phyloP scores from a whole-genome alignment of 2,888 invertebrate species.

The Helicoverpa assulta region DNA sequence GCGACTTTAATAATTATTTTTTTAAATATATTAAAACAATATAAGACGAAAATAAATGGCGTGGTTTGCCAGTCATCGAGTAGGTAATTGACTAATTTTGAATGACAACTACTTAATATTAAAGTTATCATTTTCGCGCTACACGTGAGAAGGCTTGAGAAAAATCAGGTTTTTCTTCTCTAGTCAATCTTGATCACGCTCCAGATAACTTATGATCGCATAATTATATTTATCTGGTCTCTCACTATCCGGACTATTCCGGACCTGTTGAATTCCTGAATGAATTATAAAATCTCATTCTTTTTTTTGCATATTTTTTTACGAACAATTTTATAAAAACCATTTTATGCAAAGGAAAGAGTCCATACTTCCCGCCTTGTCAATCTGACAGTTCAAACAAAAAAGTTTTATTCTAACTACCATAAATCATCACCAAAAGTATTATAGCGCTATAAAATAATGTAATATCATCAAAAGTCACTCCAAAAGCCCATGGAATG shows the following conservation, averaged over 20 bases:
- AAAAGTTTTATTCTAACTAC: conserved; percentile 13
- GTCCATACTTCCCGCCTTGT: conserved; percentile 5
- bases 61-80: too few species aligned
- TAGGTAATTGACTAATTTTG: too few species aligned
- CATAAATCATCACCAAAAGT: conserved; percentile 34
- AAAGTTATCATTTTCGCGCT: conserved; percentile 26
- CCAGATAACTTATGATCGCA: conserved; percentile 39
- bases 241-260: conserved; percentile 23
- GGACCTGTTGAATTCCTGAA: conserved; percentile 27
- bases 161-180: conserved; percentile 43
- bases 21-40: too few species aligned
- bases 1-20: too few species aligned
- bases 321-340: too few species aligned
- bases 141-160: conserved; percentile 24
- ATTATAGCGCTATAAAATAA: conserved; percentile 47
- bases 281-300: not conserved
- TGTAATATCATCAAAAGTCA: conserved; percentile 55
- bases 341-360: conserved; percentile 24
- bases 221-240: conserved; percentile 39
- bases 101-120: conserved; percentile 10
- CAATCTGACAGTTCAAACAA: conserved; percentile 4
- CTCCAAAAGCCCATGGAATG: conserved; percentile 55
- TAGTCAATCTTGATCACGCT: conserved; percentile 29
- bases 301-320: not conserved
- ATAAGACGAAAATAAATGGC: too few species aligned